phyloP scores from a whole-genome alignment of 2,888 invertebrate species.

The Parapristionchus giblindavisi region DNA sequence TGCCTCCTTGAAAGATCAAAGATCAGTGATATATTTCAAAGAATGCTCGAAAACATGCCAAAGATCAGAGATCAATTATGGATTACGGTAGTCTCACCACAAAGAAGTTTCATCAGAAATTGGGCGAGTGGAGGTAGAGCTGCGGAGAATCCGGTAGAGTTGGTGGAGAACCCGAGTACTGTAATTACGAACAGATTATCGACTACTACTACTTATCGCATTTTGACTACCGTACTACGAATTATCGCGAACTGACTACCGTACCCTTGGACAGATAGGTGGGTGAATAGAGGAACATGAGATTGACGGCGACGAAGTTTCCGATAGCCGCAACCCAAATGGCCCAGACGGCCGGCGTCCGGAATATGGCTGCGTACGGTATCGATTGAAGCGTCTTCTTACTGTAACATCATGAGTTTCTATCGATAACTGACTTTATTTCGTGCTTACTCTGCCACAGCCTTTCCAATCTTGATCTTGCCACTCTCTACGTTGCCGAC shows the following conservation, averaged over 20 bases:
- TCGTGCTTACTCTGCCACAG: slow-evolving; percentile 16
- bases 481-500: slow-evolving; percentile 57
- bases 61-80: not conserved
- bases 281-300: slow-evolving; percentile 61
- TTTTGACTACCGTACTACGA: not conserved
- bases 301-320: slow-evolving; percentile 59
- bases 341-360: slow-evolving; percentile 58
- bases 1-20: slow-evolving; percentile 34
- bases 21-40: not conserved
- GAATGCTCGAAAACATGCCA: not conserved
- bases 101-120: slow-evolving; percentile 62
- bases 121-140: slow-evolving; percentile 67
- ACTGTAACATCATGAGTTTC: slow-evolving; percentile 27
- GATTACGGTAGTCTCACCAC: slow-evolving; percentile 41
- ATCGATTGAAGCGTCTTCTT: slow-evolving; percentile 51
- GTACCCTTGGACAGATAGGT: slow-evolving; percentile 45
- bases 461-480: slow-evolving; percentile 61
- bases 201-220: too few species aligned
- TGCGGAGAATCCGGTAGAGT: slow-evolving; percentile 66
- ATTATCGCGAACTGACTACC: slow-evolving; percentile 14
- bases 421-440: not conserved
- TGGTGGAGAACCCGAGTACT: slow-evolving; percentile 65
- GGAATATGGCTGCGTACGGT: slow-evolving; percentile 54
- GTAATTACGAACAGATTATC: not conserved
- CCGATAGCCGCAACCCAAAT: slow-evolving; percentile 62